Evolutionary conservation across 2,113 vertebrate species (phyloP).

Genomic region (Notothenia coriiceps): DNA sequence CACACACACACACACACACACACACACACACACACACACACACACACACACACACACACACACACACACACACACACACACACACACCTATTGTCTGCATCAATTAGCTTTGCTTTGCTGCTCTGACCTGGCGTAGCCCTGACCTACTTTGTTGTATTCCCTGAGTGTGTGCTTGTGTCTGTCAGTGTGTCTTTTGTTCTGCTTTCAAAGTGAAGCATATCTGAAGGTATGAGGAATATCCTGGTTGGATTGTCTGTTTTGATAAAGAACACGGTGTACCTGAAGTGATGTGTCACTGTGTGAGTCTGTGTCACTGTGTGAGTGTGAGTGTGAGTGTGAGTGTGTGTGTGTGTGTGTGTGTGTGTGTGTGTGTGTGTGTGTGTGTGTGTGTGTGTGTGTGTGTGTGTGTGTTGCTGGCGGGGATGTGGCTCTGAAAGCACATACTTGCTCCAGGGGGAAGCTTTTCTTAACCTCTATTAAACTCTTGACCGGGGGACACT

Average conservation of each 20-base stretch:
- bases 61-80: constrained; percentile 28
- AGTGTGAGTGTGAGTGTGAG: neutral
- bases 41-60: constrained; percentile 27
- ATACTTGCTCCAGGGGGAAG: constrained; percentile 40
- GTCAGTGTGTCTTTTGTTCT: constrained; percentile 21
- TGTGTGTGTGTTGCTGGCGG: neutral
- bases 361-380: constrained; percentile 10
- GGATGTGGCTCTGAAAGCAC: constrained; percentile 21
- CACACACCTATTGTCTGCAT: constrained; percentile 64
- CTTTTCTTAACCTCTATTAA: constrained; percentile 67
- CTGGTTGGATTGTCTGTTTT: constrained; percentile 47
- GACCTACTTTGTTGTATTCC: constrained; percentile 61
- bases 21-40: constrained; percentile 29
- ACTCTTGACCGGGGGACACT: constrained; percentile 14
- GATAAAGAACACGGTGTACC: constrained; percentile 50
- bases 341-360: constrained; percentile 8
- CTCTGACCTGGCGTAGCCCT: constrained; percentile 56
- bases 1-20: constrained; percentile 21
- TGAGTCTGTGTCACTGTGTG: neutral
- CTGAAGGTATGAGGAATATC: constrained; percentile 42
- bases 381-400: constrained; percentile 14
- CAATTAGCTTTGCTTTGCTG: constrained; percentile 70
- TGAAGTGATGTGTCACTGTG: constrained; percentile 14
- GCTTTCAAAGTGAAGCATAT: constrained; percentile 50
- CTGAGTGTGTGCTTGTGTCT: constrained; percentile 7